phyloP scores from a whole-genome alignment of 2,797 vertebrate species.

The Karalla daura region DNA sequence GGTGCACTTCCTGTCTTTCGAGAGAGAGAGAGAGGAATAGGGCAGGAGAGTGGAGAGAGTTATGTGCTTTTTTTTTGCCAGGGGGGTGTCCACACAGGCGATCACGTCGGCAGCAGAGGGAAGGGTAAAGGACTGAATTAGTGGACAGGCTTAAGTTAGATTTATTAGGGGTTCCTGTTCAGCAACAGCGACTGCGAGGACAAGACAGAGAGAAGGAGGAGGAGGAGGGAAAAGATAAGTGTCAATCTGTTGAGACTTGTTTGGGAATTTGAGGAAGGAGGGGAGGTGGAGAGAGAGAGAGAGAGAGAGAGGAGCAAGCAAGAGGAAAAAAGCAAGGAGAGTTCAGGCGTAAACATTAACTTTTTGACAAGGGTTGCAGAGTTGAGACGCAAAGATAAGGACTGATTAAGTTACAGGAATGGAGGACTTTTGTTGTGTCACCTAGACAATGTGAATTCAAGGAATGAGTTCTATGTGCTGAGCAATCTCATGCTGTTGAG shows the following conservation, averaged over 20 bases:
- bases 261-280: conserved; percentile 87
- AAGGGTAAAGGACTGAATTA: conserved; percentile 22
- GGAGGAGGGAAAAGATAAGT: conserved; percentile 82
- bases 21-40: conserved; percentile 65
- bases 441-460: conserved; percentile 58
- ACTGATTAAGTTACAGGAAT: conserved; percentile 31
- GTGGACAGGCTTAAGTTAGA: conserved; percentile 42
- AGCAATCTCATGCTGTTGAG: conserved; percentile 76
- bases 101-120: conserved; percentile 22
- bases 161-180: conserved; percentile 53
- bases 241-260: conserved; percentile 89
- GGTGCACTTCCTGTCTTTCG: conserved; percentile 84
- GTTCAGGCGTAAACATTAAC: conserved; percentile 72
- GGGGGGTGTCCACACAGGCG: conserved; percentile 35
- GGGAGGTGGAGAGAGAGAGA: conserved; percentile 64
- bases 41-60: conserved; percentile 53
- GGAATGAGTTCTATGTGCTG: conserved; percentile 71
- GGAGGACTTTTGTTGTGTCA: conserved; percentile 45
- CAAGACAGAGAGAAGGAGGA: conserved; percentile 69
- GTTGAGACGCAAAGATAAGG: conserved; percentile 11
- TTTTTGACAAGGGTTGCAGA: conserved; percentile 38
- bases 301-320: conserved; percentile 56
- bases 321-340: conserved; percentile 58
- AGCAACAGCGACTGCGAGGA: conserved; percentile 47
- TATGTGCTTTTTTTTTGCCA: conserved; percentile 27